Evolutionary conservation across 2,797 vertebrate species (phyloP), one percentile per base, ranked within the genome.

Genomic region (Hyperoplus lanceolatus): DNA sequence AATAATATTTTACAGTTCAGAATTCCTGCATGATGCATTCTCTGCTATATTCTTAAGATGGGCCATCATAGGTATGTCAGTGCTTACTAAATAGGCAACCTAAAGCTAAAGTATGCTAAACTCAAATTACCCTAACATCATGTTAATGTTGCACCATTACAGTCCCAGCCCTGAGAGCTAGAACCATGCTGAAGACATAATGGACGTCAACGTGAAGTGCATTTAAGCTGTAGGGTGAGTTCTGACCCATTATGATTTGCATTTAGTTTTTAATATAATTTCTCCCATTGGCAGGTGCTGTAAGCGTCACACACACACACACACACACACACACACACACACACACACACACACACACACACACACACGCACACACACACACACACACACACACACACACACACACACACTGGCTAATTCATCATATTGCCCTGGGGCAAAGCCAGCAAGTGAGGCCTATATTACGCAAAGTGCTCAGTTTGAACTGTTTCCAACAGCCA

Each of bases 221-320:
- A 95, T 95, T 96, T 94, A 95, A 86, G 82, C 91, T 83, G n/a
- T 69, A 55, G 66, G 65, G 84, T 89, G 85, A 94, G 92, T 43
- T 86, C 89, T 83, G 89, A 89, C 91, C 89, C 73, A 76, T 84
- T 75, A 88, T 81, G 21, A 83, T 69, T 89, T 86, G 81, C 60
- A 90, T 91, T 93, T 90, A 71, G 73, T 3, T 85, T 85, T 84
- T 85, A 83, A 84, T 82, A 73, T 65, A 64, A 53, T 74, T 76
- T 90, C 63, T 71, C 75, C 78, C 45, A 10, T 3, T 65, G 58
- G 67, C 67, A 82, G 54, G 18, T 38, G 36, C 39, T 15, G 16
- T 14, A 59, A 16, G 13, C 21, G 5, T 9, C 16, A 9, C 4
- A 11, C 50, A 18, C 50, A 6, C 63, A 77, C 68, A 77, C 65